Percentiles rank a stretch among this genome's conserved stretches.
Evolutionary conservation across 2,888 invertebrate genomes (phyloP).

Genomic region (Eristalis intricaria): DNA sequence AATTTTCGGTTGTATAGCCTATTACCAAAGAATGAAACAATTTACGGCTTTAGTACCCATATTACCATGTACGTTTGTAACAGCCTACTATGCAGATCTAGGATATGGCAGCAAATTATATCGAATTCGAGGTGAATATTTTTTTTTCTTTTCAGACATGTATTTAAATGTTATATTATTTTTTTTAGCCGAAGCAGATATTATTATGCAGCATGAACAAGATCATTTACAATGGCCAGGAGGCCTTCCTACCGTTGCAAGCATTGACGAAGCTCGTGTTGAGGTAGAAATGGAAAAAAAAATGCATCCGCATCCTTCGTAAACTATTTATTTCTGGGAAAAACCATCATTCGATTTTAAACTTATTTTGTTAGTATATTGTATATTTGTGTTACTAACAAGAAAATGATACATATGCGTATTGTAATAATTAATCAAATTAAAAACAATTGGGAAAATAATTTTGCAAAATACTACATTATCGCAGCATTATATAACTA

Average conservation of each 20-base stretch:
- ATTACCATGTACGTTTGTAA: conserved; percentile 87
- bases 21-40: conserved; percentile 85
- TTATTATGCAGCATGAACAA: conserved; percentile 88
- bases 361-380: not conserved
- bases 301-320: conserved; percentile 84
- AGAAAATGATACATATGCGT: too few relatives aligned
- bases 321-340: conserved; percentile 34
- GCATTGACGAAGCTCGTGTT: conserved; percentile 86
- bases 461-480: too few relatives aligned
- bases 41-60: conserved; percentile 85
- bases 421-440: too few relatives aligned
- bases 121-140: conserved; percentile 85
- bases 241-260: conserved; percentile 88
- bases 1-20: conserved; percentile 82
- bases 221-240: conserved; percentile 87
- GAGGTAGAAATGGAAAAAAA: conserved; percentile 85
- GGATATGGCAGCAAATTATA: conserved; percentile 90
- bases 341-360: not conserved
- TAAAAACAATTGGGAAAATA: too few relatives aligned
- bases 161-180: conserved; percentile 12
- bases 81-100: conserved; percentile 88
- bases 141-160: not conserved
- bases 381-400: not conserved
- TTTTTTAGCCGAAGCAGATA: conserved; percentile 87
- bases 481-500: too few relatives aligned